These are phyloP conservation scores for Cacatua alba DNA, from an alignment of 2,113 vertebrate species.

Conservation along the genomic window DNA sequence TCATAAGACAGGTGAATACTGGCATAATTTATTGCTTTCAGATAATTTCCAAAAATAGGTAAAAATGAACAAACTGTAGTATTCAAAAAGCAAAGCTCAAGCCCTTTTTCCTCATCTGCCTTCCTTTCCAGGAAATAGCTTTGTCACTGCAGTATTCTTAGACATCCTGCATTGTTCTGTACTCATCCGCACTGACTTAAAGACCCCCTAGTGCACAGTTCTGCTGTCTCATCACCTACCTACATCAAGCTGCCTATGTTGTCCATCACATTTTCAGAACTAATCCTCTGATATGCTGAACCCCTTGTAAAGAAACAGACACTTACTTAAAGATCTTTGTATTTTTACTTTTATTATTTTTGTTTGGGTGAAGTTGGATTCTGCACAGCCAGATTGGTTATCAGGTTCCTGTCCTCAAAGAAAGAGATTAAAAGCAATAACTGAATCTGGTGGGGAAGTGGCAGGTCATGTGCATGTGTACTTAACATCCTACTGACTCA, in stretches of 20 bases:
- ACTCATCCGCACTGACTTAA: background rate
- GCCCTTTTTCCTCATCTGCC: background rate
- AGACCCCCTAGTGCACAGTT: background rate
- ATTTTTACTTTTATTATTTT: background rate
- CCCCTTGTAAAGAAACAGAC: background rate
- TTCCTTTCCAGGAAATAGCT: background rate
- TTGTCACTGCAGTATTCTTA: background rate
- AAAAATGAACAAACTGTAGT: background rate
- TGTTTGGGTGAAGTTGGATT: background rate
- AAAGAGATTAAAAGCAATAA: background rate
- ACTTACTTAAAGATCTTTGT: background rate
- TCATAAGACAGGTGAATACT: background rate
- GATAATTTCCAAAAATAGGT: background rate
- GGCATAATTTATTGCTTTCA: background rate
- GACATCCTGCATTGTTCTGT: background rate
- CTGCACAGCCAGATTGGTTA: background rate
- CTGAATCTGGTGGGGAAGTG: background rate
- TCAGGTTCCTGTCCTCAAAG: background rate
- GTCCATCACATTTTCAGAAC: background rate
- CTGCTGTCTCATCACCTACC: background rate
- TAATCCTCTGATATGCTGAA: background rate
- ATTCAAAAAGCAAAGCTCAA: background rate
- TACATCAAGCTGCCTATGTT: background rate
- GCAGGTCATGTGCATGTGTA: accelerated
- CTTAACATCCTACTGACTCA: background rate